Evolutionary conservation across 2,888 invertebrate genomes (phyloP).

Genomic region (Agrotis segetum): DNA sequence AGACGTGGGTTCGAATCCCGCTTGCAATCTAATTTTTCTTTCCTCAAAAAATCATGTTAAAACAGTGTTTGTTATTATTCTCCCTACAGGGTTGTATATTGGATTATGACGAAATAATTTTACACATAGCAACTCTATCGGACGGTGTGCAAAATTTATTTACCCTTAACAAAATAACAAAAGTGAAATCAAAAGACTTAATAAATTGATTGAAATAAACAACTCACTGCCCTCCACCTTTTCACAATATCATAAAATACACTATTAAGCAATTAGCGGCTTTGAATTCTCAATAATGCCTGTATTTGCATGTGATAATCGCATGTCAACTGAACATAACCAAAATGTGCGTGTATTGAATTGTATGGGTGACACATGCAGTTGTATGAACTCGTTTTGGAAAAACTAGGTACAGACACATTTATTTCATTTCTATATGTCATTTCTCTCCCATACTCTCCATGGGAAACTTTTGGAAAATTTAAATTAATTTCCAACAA

Average conservation of each 20-base stretch:
- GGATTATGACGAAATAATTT: no score
- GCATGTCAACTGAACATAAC: constrained; percentile 37
- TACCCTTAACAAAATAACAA: background rate
- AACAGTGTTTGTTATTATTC: no score
- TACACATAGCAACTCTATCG: no score
- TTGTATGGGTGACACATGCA: constrained; percentile 32
- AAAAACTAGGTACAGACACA: background rate
- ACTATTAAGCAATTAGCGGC: constrained; percentile 31
- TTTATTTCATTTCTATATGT: no score
- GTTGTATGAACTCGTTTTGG: constrained; percentile 46
- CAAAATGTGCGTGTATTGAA: constrained; percentile 10
- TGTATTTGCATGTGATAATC: constrained; percentile 45
- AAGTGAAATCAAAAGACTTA: background rate
- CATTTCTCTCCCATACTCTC: no score
- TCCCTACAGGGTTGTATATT: no score
- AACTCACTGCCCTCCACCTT: constrained; percentile 5
- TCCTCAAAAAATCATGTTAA: no score
- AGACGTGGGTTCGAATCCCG: no score
- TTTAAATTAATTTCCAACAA: no score
- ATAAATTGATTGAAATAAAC: background rate
- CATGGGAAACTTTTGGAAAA: no score
- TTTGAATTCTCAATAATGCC: constrained; percentile 19
- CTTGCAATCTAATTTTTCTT: no score
- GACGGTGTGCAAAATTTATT: background rate
- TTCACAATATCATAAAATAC: constrained; percentile 13